A percentile compares a stretch with the other conserved stretches of the same genome.
Conservation (phyloP, 2,113 vertebrate species). For the Nibea albiflora region DNA sequence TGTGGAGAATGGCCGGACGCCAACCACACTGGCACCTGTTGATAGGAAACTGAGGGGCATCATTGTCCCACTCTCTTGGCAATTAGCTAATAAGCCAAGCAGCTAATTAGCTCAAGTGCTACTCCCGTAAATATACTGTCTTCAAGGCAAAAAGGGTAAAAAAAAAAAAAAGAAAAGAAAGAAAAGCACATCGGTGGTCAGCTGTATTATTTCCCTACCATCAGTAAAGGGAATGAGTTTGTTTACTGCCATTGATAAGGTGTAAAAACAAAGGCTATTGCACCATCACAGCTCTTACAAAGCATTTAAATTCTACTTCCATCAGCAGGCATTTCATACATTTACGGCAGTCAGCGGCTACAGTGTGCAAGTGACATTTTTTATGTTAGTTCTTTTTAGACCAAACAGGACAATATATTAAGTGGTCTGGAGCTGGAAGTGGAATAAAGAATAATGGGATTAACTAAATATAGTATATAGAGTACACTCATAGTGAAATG, state of each 20-base stretch:
- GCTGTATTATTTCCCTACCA: conserved; percentile 28
- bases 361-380: conserved; percentile 16
- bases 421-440: neutral
- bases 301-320: conserved; percentile 25
- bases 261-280: conserved; percentile 17
- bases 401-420: neutral
- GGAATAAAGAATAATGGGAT: conserved; percentile 1
- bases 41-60: conserved; percentile 50
- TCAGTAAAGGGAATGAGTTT: neutral
- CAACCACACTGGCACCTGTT: conserved; percentile 49
- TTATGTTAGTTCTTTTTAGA: conserved; percentile 4
- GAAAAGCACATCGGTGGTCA: conserved; percentile 26
- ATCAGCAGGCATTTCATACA: conserved; percentile 20
- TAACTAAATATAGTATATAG: neutral
- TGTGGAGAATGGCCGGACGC: conserved; percentile 4
- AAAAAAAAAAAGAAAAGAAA: no score
- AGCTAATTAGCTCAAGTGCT: conserved; percentile 65
- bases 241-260: conserved; percentile 40
- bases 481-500: neutral
- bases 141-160: conserved; percentile 35
- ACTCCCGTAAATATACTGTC: conserved; percentile 52
- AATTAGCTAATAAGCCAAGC: conserved; percentile 67
- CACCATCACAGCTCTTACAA: neutral
- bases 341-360: conserved; percentile 32
- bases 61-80: conserved; percentile 45